phyloP scores from a whole-genome alignment of 2,113 vertebrate genomes.

The Climacteris rufus region DNA sequence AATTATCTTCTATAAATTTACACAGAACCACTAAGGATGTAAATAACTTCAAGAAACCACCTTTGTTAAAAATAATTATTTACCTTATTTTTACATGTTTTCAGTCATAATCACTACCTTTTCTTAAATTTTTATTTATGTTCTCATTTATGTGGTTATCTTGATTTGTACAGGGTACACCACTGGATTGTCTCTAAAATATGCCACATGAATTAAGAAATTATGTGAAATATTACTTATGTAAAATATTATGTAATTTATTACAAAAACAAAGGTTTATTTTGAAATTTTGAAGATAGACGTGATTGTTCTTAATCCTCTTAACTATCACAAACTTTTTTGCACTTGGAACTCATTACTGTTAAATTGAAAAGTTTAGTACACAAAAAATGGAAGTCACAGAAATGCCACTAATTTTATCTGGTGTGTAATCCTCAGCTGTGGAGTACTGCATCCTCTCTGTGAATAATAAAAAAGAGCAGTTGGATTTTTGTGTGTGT shows the following conservation, averaged over 20 bases:
- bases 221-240: not conserved
- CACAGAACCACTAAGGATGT: not conserved
- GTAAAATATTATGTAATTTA: not conserved
- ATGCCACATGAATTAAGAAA: not conserved
- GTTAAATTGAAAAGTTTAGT: not conserved
- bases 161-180: not conserved
- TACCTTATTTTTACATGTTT: not conserved
- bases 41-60: not conserved
- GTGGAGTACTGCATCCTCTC: not conserved
- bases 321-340: not conserved
- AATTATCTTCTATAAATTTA: not conserved
- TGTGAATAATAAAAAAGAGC: not conserved
- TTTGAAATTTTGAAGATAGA: not conserved
- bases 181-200: not conserved
- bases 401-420: not conserved
- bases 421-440: not conserved
- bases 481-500: not conserved
- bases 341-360: not conserved
- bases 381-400: not conserved
- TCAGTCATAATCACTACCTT: not conserved
- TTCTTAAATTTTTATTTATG: not conserved
- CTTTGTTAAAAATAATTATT: not conserved
- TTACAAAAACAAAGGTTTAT: not conserved
- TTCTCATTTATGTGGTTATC: not conserved
- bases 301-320: not conserved